A percentile compares a stretch with the other conserved stretches of the same genome.
phyloP scores from a whole-genome alignment of 2,888 invertebrate genomes.

The Beris morrisii region DNA sequence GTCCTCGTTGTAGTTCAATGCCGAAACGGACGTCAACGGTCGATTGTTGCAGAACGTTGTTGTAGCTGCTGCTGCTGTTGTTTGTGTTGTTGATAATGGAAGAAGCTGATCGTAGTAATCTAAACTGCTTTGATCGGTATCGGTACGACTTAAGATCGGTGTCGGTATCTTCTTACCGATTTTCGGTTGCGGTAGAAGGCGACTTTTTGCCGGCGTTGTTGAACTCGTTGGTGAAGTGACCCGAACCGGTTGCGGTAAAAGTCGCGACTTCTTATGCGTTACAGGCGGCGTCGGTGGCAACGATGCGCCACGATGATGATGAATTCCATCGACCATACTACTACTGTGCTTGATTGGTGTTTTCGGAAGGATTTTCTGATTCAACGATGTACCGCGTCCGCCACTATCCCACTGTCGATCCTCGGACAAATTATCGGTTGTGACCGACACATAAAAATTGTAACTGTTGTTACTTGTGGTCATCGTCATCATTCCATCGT shows the following conservation, averaged over 20 bases:
- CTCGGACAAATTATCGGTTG: constrained; percentile 64
- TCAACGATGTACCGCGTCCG: constrained; percentile 52
- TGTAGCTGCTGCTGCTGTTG: constrained; percentile 46
- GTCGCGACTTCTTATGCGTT: constrained; percentile 43
- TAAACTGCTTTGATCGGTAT: constrained; percentile 12
- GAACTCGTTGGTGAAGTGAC: neutral
- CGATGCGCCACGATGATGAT: constrained; percentile 41
- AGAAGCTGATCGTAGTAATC: constrained; percentile 3
- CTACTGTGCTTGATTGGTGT: constrained; percentile 46
- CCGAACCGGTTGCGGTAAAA: constrained; percentile 44
- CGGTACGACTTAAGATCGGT: constrained; percentile 30
- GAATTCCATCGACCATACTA: constrained; percentile 50
- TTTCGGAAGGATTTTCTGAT: constrained; percentile 47
- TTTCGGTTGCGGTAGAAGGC: constrained; percentile 38
- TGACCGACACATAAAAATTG: constrained; percentile 33
- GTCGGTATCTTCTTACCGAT: constrained; percentile 32
- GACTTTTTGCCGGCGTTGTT: constrained; percentile 29
- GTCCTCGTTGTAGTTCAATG: constrained; percentile 65
- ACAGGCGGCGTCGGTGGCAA: constrained; percentile 40
- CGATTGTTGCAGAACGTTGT: constrained; percentile 17
- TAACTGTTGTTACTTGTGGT: constrained; percentile 24
- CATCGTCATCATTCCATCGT: neutral
- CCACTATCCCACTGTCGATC: constrained; percentile 75
- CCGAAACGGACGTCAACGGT: constrained; percentile 45
- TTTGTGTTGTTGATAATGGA: constrained; percentile 47